Evolutionary conservation across 1,140 invertebrate species (phyloP).

Genomic region (Bombus haemorrhoidalis): DNA sequence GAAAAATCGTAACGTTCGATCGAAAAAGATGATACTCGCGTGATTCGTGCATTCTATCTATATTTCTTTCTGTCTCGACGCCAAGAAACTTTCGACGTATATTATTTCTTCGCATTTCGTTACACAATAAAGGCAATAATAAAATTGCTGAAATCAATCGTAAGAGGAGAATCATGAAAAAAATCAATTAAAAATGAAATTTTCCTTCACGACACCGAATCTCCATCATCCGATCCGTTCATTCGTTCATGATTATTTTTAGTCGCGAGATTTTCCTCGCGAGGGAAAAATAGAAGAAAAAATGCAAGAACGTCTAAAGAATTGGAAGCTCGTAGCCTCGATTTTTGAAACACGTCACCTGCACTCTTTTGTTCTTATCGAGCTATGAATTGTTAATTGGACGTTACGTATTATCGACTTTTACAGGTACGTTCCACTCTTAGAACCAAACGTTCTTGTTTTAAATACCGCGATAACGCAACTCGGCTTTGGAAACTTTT

Average conservation of each 20-base stretch:
- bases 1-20: slow-evolving; percentile 9
- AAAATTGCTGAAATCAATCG: neutral
- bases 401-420: slow-evolving; percentile 11
- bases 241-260: neutral
- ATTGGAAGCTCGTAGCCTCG: neutral
- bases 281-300: neutral
- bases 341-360: neutral
- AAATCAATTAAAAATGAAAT: neutral
- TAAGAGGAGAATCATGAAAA: neutral
- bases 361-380: slow-evolving; percentile 10
- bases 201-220: neutral
- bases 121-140: neutral
- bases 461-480: neutral
- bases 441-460: neutral
- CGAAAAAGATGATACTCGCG: neutral
- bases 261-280: neutral
- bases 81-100: neutral
- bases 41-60: neutral
- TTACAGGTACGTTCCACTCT: neutral
- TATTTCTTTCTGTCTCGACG: neutral
- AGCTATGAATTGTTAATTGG: slow-evolving; percentile 23
- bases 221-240: neutral
- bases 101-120: neutral
- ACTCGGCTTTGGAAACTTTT: neutral
- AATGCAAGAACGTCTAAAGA: no score